Base-by-base conservation (phyloP, 2,797 vertebrate genomes). In the Phylloscopus collybita region DNA sequence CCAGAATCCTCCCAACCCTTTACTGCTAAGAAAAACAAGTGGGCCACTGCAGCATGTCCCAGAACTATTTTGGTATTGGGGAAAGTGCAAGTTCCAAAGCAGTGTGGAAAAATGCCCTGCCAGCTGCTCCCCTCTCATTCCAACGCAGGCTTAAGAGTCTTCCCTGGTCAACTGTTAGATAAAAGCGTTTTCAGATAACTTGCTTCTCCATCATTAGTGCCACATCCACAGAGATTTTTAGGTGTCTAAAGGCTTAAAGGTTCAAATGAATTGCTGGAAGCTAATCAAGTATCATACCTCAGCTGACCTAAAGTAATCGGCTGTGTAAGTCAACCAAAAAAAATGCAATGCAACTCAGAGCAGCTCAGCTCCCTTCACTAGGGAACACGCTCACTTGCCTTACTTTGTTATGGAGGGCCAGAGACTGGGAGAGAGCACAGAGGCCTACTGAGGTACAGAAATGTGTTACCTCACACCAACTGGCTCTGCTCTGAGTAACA, bases 1-100 rank as follows among this genome's bases (percentile, higher is more conserved):
- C 71, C 83, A 96, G 94, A 96, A 95, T 90, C 80, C 71, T 96
- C 83, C 82, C 94, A 97, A 80, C 42, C 83, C 23, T 78, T 88
- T 56, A 86, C 88, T 88, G 88, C 91, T 96, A 88, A 92, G 90
- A 84, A 94, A 96, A 95, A 96, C 94, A 92, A 97, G 86, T 89
- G 88, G 96, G 94, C 71, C 83, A 95, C 80, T 92, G 94, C 94
- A 94, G 83, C 71, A 25, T 90, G 91, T 90, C 83, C 83, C 66
- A 85, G 80, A 94, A 95, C 96, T 97, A 96, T 96, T 97, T 95
- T 95, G 47, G 94, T 95, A 50, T 26, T 75, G 80, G 64, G 88
- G 74, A 92, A 96, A 95, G 95, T 74, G 80, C 88, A 92, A 93
- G 86, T 86, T 95, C 91, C 93, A 96, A 94, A 94, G 83, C 80